Conservation (phyloP, 2,888 invertebrate genomes). For the Priocnemis perturbator region DNA sequence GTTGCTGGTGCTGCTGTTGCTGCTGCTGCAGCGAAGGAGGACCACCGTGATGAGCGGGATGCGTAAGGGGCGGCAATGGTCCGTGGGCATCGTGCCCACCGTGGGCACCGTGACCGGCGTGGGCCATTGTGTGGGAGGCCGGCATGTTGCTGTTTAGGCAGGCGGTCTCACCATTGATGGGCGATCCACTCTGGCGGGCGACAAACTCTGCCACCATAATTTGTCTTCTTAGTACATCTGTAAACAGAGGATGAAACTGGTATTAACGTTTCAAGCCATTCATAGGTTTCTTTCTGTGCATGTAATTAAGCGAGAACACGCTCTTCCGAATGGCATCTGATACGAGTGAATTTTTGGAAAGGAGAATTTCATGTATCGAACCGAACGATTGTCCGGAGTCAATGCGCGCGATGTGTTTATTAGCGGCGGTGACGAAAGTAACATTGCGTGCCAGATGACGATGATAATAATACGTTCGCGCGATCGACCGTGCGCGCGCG, state of each 20-base stretch:
- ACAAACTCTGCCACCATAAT: constrained; percentile 93
- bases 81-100: constrained; percentile 67
- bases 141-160: constrained; percentile 77
- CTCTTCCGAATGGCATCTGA: neutral
- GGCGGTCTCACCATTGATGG: constrained; percentile 83
- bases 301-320: no score
- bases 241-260: constrained; percentile 40
- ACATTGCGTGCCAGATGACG: constrained; percentile 15
- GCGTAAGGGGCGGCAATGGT: constrained; percentile 68
- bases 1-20: constrained; percentile 56
- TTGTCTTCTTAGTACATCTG: constrained; percentile 75
- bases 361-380: constrained; percentile 10
- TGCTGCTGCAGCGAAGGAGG: constrained; percentile 59
- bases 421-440: constrained; percentile 37
- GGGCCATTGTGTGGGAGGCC: constrained; percentile 72
- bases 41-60: constrained; percentile 64
- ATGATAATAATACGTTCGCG: constrained; percentile 1
- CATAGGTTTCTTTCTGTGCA: no score
- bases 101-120: constrained; percentile 66
- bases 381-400: no score
- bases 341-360: neutral
- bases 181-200: constrained; percentile 83
- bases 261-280: neutral
- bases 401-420: constrained; percentile 18
- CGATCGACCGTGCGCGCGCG: neutral